phyloP scores from a whole-genome alignment of 2,797 vertebrate genomes.

The Vireo griseus region DNA sequence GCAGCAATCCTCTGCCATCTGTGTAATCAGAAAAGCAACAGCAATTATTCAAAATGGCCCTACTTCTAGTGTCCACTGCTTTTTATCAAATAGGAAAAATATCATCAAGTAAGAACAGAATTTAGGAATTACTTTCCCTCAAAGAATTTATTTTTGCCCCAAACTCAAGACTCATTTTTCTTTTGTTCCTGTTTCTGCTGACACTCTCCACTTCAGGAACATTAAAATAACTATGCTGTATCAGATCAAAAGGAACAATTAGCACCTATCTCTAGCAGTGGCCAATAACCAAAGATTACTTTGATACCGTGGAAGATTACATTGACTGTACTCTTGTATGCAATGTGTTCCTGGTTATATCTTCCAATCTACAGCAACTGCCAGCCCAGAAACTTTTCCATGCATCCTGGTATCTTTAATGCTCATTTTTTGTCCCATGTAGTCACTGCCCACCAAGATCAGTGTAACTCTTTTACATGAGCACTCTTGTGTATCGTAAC shows the following conservation, averaged over 20 bases:
- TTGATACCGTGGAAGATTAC: not conserved
- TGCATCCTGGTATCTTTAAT: not conserved
- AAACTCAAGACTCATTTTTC: not conserved
- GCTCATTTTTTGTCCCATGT: not conserved
- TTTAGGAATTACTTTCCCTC: not conserved
- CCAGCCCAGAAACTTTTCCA: not conserved
- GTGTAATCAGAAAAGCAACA: not conserved
- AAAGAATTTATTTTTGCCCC: not conserved
- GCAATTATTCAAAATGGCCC: not conserved
- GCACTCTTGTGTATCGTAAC: not conserved
- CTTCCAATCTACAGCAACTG: not conserved
- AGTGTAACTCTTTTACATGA: not conserved
- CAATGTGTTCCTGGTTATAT: not conserved
- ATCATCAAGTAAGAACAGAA: not conserved
- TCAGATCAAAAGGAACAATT: not conserved
- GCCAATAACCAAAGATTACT: not conserved
- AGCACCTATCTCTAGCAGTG: not conserved
- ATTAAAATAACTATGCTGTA: not conserved
- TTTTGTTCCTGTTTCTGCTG: not conserved
- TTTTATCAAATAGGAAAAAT: not conserved
- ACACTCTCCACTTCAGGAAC: not conserved
- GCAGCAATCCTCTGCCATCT: slow-evolving; percentile 90
- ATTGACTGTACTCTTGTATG: not conserved
- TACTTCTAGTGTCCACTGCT: not conserved
- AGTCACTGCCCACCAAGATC: not conserved